These are phyloP conservation scores for Psettodes erumei DNA, from an alignment of 2,113 vertebrate genomes.

Conservation along the genomic window DNA sequence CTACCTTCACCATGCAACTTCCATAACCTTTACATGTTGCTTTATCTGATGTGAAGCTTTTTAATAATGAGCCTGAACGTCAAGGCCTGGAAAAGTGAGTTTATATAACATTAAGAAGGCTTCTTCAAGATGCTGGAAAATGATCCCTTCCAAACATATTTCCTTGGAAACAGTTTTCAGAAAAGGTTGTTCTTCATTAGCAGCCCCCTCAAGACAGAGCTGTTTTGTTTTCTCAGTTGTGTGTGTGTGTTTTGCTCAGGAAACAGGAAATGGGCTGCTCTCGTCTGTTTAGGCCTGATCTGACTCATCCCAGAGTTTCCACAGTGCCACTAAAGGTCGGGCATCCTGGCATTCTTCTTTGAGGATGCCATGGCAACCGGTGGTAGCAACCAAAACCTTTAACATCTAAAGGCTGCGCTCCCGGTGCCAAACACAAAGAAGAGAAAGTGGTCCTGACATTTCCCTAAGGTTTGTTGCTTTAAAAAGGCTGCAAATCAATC, in stretches of 20 bases:
- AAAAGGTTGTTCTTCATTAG: constrained; percentile 36
- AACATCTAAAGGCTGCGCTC: constrained; percentile 44
- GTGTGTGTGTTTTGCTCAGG: constrained; percentile 58
- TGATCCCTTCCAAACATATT: neutral
- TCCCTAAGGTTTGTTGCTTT: constrained; percentile 42
- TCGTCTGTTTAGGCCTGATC: constrained; percentile 69
- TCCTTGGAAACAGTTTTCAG: constrained; percentile 19
- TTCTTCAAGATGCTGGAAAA: neutral
- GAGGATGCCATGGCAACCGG: constrained; percentile 66
- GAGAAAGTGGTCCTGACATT: constrained; percentile 67
- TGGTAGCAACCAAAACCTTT: constrained; percentile 57
- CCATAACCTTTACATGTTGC: neutral
- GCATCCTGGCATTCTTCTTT: constrained; percentile 76
- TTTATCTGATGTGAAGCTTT: neutral
- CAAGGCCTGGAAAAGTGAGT: constrained; percentile 1
- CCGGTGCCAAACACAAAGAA: constrained; percentile 56
- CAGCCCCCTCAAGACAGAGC: constrained; percentile 30
- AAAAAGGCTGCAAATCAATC: constrained; percentile 49
- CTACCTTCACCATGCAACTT: constrained; percentile 68
- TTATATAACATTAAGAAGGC: neutral
- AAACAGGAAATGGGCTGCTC: constrained; percentile 80
- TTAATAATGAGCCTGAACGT: neutral
- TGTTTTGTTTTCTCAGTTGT: constrained; percentile 50
- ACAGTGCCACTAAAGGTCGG: constrained; percentile 62
- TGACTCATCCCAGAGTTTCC: constrained; percentile 80